phyloP scores from a whole-genome alignment of 2,797 vertebrate genomes.

The Cyclura pinguis region DNA sequence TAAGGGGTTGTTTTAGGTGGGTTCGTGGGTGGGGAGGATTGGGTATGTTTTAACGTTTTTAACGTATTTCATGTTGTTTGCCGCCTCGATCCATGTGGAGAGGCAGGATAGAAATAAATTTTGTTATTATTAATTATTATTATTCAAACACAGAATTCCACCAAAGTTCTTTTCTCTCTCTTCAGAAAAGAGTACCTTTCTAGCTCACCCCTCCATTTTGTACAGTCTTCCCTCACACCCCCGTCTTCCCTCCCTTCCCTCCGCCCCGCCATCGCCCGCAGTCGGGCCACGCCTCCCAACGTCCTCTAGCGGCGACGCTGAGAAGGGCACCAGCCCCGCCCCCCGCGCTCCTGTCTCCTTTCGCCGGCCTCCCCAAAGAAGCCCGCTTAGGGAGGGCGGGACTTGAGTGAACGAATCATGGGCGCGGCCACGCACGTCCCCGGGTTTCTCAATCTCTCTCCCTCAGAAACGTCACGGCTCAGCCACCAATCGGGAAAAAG shows the following conservation, averaged over 20 bases:
- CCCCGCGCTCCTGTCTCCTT: background rate
- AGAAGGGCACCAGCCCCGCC: background rate
- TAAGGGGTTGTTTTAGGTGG: no score
- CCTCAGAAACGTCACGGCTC: background rate
- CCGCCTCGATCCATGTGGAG: no score
- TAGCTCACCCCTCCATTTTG: background rate
- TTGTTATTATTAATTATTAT: no score
- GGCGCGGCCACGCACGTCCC: background rate
- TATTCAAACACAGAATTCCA: no score
- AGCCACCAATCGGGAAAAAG: background rate
- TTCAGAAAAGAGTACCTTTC: background rate
- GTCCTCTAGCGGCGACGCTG: background rate
- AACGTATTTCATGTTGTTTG: no score
- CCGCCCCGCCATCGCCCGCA: background rate
- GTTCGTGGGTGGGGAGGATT: no score
- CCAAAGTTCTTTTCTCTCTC: background rate
- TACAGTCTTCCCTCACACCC: no score
- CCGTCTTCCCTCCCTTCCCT: background rate
- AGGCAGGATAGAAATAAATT: no score
- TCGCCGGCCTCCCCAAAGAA: background rate
- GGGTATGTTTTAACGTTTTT: no score
- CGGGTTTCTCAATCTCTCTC: no score
- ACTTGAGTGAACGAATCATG: fast-evolving
- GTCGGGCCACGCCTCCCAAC: background rate
- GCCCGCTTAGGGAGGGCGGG: background rate